phyloP scores from a whole-genome alignment of 2,113 vertebrate genomes.

The Panthera leo region DNA sequence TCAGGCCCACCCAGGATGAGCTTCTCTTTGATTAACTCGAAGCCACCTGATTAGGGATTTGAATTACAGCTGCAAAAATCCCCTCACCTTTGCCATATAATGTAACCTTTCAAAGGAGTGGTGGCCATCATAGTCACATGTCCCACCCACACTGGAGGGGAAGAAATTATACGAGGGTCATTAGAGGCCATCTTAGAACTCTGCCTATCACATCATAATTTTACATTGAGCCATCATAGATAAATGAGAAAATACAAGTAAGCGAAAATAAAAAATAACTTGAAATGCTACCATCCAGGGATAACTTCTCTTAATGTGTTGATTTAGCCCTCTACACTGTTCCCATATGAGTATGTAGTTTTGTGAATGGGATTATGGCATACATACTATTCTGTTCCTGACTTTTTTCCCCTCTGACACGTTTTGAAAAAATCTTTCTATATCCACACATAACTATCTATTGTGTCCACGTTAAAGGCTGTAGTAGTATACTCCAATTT shows the following conservation, averaged over 20 bases:
- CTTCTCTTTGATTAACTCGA: not conserved
- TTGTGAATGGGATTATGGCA: not conserved
- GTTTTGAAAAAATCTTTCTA: conserved; percentile 16
- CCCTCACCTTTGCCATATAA: not conserved
- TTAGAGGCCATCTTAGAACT: not conserved
- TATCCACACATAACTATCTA: not conserved
- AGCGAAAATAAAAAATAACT: conserved; percentile 10
- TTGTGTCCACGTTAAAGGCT: not conserved
- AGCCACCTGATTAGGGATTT: not conserved
- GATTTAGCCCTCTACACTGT: not conserved
- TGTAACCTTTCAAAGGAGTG: not conserved
- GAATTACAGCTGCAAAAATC: not conserved
- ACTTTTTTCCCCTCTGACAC: not conserved
- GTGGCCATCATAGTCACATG: not conserved
- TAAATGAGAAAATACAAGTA: conserved; percentile 15
- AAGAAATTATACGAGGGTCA: not conserved
- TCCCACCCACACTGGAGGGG: not conserved
- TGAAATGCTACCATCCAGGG: not conserved
- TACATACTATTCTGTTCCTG: not conserved
- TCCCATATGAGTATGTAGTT: not conserved
- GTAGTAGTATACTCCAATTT: not conserved
- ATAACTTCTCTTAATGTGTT: not conserved
- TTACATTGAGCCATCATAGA: not conserved
- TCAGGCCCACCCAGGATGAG: not conserved
- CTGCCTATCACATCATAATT: not conserved